These are phyloP conservation scores for Thrips palmi DNA, from an alignment of 1,140 invertebrate genomes.

Conservation along the genomic window DNA sequence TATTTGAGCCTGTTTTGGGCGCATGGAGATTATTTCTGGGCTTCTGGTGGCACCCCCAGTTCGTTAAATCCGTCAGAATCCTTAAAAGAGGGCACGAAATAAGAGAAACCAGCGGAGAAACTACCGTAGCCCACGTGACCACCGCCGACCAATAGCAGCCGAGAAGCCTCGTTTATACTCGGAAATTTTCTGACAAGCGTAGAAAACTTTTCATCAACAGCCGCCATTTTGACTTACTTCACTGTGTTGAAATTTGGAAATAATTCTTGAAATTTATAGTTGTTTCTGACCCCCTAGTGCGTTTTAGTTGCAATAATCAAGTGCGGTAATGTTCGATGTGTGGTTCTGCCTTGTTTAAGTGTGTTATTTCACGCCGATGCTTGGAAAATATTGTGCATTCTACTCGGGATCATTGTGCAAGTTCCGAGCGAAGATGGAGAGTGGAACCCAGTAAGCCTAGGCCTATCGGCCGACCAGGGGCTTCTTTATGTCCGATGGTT, in stretches of 20 bases:
- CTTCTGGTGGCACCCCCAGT: too few species aligned
- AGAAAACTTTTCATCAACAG: conserved; percentile 83
- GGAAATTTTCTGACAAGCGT: conserved; percentile 76
- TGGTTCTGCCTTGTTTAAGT: conserved; percentile 21
- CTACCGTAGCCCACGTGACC: conserved; percentile 34
- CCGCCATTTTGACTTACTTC: conserved; percentile 66
- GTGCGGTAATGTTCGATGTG: conserved; percentile 18
- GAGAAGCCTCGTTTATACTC: conserved; percentile 35
- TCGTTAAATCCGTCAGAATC: too few species aligned
- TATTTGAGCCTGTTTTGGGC: too few species aligned
- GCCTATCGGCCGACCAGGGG: conserved; percentile 27
- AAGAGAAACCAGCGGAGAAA: too few species aligned
- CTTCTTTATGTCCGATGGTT: conserved; percentile 48
- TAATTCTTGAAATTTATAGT: conserved; percentile 39
- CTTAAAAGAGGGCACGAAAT: too few species aligned
- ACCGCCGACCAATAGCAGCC: conserved; percentile 29
- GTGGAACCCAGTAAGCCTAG: conserved; percentile 34
- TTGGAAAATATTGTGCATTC: conserved; percentile 17
- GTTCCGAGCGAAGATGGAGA: conserved; percentile 37
- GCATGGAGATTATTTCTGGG: too few species aligned
- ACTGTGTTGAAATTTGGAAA: conserved; percentile 41
- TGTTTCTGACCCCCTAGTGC: conserved; percentile 31
- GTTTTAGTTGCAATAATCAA: conserved; percentile 19
- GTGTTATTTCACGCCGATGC: conserved; percentile 17
- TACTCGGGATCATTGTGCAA: conserved; percentile 17